Conservation (phyloP, 2,113 vertebrate genomes). For the Bubo bubo region DNA sequence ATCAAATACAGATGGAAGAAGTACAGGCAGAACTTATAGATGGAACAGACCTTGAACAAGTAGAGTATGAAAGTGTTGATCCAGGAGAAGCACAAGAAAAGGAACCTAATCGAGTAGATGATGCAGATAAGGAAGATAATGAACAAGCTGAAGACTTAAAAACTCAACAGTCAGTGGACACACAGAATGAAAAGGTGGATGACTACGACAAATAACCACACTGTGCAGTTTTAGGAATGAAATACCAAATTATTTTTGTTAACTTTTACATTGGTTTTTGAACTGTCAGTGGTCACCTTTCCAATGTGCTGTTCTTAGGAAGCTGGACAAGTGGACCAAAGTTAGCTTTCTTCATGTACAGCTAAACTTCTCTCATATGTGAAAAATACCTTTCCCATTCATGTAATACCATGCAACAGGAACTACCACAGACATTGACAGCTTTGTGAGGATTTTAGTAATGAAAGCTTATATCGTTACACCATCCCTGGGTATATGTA, state of each 20-base stretch:
- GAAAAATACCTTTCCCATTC: conserved; percentile 7
- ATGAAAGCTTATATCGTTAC: conserved; percentile 53
- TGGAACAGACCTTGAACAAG: conserved; percentile 72
- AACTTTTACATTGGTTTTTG: conserved; percentile 58
- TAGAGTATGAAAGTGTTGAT: conserved; percentile 65
- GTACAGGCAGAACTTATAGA: conserved; percentile 79
- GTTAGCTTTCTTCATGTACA: conserved; percentile 57
- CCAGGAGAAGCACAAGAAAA: conserved; percentile 64
- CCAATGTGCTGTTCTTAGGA: conserved; percentile 33
- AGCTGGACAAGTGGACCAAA: conserved; percentile 76
- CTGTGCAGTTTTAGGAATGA: conserved; percentile 47
- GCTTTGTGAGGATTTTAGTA: conserved; percentile 63
- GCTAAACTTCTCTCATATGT: conserved; percentile 40
- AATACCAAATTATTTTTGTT: conserved; percentile 69
- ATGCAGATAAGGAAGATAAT: conserved; percentile 17
- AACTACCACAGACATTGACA: conserved; percentile 19
- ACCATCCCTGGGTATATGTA: conserved; percentile 23
- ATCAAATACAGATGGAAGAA: conserved; percentile 82
- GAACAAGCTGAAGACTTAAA: conserved; percentile 58
- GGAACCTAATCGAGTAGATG: conserved; percentile 13
- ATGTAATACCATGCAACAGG: conserved; percentile 35
- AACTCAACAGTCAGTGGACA: conserved; percentile 35
- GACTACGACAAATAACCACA: conserved; percentile 40
- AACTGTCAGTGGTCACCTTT: conserved; percentile 6
- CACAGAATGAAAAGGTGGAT: conserved; percentile 32